Percentiles rank a stretch among this genome's conserved stretches.
These are phyloP conservation scores for Mythimna ferrago DNA, from an alignment of 2,888 invertebrate genomes.

Conservation along the genomic window DNA sequence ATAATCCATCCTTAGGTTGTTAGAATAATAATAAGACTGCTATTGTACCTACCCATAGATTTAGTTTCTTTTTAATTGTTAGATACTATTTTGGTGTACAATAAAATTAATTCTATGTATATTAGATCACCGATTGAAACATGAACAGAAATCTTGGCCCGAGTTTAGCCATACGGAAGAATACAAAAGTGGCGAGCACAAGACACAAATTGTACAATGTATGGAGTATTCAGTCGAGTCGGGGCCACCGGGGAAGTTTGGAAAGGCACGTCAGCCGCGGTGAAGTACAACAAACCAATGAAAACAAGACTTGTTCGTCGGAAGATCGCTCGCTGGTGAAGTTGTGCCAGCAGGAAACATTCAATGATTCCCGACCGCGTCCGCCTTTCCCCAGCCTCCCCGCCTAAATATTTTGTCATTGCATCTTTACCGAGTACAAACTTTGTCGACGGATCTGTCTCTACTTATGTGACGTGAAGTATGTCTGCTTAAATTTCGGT, in stretches of 20 bases:
- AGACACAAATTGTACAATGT: conserved; percentile 68
- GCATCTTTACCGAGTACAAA: conserved; percentile 66
- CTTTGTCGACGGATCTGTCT: conserved; percentile 47
- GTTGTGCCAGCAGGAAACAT: conserved; percentile 74
- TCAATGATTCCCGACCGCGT: conserved; percentile 57
- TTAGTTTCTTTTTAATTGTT: too few relatives aligned
- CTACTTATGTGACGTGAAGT: conserved; percentile 34
- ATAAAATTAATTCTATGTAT: too few relatives aligned
- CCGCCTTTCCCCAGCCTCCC: conserved; percentile 32
- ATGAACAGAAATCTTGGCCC: conserved; percentile 20
- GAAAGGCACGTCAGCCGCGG: conserved; percentile 74
- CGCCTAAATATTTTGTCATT: conserved; percentile 72
- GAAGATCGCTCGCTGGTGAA: conserved; percentile 70
- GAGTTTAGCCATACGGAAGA: conserved; percentile 32
- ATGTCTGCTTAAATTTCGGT: conserved; percentile 29
- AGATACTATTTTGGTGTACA: too few relatives aligned
- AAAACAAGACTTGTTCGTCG: conserved; percentile 78
- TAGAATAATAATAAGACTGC: too few relatives aligned
- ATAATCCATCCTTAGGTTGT: too few relatives aligned
- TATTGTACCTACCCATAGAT: too few relatives aligned
- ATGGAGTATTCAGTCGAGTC: conserved; percentile 66
- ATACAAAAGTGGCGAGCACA: conserved; percentile 48
- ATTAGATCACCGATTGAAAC: conserved; percentile 4
- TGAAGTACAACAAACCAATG: conserved; percentile 79
- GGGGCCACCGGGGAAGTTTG: conserved; percentile 73